Evolutionary conservation across 1,140 invertebrate species (phyloP), one percentile per base, ranked within the genome.

Genomic region (Leptinotarsa defecta): DNA sequence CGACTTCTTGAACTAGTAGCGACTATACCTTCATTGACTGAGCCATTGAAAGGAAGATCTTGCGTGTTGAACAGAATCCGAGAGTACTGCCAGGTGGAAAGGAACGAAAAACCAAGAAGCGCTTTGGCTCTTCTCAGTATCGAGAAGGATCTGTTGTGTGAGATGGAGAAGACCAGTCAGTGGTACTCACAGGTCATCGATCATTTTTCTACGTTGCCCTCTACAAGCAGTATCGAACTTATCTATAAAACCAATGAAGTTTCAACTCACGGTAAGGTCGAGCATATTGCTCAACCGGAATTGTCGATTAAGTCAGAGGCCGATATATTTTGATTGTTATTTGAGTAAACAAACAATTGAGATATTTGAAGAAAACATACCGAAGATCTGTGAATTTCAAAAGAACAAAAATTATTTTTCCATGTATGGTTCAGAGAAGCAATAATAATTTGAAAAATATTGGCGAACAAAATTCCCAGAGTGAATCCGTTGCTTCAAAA

Each of bases 101-200:
- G 48, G 20, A 70, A 70, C n/a, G 68, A 70, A 70, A 43, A 70
- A 70, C 68, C 68, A 8, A 52, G 68, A 49, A 70, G 48, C n/a
- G 68, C 34, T 48, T 24, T 70, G 5, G 68, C 68, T 49, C 34
- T 70, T 48, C 34, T 70, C 22, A 43, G 15, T 19, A 70, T 70
- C 27, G 68, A 70, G 24, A 70, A 48, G 15, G 43, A 70, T 20
- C 48, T 70, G 13, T 49, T 70, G 17, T 15, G 6, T 13, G 68
- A 70, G 3, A 70, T 52, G 20, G n/a, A 49, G 22, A 70, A 70
- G 48, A 49, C 6, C 24, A 70, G 34, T 4, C 34, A 57, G 13
- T 70, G 68, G 68, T 70, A 70, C 48, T 49, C 34, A 5, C 68
- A 70, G 48, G 68, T 70, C 5, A 70, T 70, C 11, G 68, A 70